Evolutionary conservation across 2,113 vertebrate species (phyloP).

Genomic region (Campylomormyrus numenius): DNA sequence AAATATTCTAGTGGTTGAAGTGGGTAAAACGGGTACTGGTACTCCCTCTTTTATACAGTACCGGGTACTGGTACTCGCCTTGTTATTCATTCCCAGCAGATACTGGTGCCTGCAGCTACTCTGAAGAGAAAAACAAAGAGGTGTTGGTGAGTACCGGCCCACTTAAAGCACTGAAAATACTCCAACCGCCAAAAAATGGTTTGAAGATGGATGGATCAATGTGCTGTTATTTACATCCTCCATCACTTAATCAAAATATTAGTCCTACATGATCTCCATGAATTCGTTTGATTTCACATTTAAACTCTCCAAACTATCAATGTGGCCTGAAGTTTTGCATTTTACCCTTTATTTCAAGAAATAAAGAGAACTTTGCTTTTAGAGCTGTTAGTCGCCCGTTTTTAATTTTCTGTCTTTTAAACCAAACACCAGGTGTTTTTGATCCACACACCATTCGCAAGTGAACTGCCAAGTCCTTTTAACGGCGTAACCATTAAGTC

Average conservation of each 20-base stretch:
- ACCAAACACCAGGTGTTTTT: background rate
- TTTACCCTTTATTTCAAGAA: background rate
- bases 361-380: background rate
- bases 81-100: background rate
- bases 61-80: background rate
- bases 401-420: background rate
- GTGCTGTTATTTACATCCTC: background rate
- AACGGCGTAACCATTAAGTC: background rate
- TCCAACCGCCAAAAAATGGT: background rate
- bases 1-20: background rate
- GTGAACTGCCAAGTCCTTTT: background rate
- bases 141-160: background rate
- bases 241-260: background rate
- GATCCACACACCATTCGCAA: background rate
- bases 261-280: background rate
- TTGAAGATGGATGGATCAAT: background rate
- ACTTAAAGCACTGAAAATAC: background rate
- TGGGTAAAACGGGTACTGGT: background rate
- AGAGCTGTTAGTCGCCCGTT: background rate
- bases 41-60: background rate
- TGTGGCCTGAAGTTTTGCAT: background rate
- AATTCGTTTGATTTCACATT: background rate
- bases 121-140: background rate
- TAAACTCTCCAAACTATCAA: background rate
- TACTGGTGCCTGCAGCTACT: background rate